Evolutionary conservation across 2,888 invertebrate species (phyloP).

Genomic region (Spisula subtruncata): DNA sequence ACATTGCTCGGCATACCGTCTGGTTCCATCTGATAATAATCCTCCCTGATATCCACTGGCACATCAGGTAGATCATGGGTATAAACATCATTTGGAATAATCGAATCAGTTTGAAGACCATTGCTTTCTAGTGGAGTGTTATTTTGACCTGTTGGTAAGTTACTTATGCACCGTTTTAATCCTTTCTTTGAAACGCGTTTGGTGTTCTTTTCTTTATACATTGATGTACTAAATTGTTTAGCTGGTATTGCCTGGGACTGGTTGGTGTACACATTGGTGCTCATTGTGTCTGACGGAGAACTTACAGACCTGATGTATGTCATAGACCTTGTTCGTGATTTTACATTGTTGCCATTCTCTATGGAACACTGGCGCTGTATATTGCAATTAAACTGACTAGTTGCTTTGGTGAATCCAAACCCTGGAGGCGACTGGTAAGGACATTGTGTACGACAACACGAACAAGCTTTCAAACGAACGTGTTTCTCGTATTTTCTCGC

Average conservation of each 20-base stretch:
- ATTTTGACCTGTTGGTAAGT: not conserved
- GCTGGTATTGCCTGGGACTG: not conserved
- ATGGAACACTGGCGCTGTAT: not conserved
- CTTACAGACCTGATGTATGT: too few species aligned
- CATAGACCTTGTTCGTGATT: not conserved
- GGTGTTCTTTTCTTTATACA: not conserved
- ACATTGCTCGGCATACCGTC: not conserved
- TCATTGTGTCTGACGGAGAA: too few species aligned
- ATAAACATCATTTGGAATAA: not conserved
- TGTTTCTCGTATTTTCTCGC: not conserved
- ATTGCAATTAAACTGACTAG: not conserved
- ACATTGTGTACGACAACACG: not conserved
- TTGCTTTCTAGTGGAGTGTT: not conserved
- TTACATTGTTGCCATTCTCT: too few species aligned
- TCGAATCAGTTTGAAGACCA: not conserved
- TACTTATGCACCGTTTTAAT: not conserved
- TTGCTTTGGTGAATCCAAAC: not conserved
- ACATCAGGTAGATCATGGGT: not conserved
- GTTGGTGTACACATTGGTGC: not conserved
- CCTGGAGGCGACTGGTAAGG: not conserved
- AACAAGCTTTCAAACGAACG: not conserved
- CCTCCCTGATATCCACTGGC: not conserved
- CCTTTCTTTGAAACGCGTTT: not conserved
- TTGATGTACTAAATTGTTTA: not conserved
- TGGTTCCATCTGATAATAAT: not conserved